These are phyloP conservation scores for Microplitis deprimator DNA, from an alignment of 2,888 invertebrate species.

Conservation along the genomic window DNA sequence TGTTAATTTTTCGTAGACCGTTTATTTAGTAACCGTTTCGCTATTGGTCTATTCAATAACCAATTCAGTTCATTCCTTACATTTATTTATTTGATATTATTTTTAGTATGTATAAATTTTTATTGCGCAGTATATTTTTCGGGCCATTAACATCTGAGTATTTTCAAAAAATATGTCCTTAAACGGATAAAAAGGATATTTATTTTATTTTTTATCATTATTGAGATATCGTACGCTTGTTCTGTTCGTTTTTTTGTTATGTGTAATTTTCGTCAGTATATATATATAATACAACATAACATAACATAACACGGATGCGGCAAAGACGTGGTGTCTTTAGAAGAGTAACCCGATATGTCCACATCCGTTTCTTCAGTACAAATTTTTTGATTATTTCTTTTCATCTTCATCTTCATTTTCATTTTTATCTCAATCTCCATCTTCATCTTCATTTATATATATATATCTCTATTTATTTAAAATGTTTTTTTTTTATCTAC, in stretches of 20 bases:
- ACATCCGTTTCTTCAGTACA: constrained; percentile 49
- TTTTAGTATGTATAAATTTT: neutral
- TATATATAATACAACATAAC: neutral
- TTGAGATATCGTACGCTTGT: constrained; percentile 49
- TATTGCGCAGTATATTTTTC: neutral
- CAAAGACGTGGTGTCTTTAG: constrained; percentile 23
- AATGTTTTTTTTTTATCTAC: neutral
- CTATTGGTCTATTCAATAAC: neutral
- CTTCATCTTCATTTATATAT: constrained; percentile 10
- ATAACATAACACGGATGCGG: constrained; percentile 11
- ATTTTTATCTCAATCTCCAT: constrained; percentile 3
- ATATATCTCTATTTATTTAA: constrained; percentile 16
- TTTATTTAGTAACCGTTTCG: neutral
- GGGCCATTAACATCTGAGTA: too few species aligned
- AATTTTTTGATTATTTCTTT: constrained; percentile 20
- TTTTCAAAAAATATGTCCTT: neutral
- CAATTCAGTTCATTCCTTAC: neutral
- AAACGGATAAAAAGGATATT: constrained; percentile 15
- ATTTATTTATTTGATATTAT: too few species aligned
- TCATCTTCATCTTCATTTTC: constrained; percentile 2
- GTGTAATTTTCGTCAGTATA: constrained; percentile 53
- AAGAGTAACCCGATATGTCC: constrained; percentile 49
- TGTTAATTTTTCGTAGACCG: neutral
- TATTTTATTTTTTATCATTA: constrained; percentile 29
- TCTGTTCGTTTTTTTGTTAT: constrained; percentile 50